Percentiles rank a stretch among this genome's conserved stretches.
These are phyloP conservation scores for Eubasilissa regina DNA, from an alignment of 1,140 invertebrate genomes.

Conservation along the genomic window DNA sequence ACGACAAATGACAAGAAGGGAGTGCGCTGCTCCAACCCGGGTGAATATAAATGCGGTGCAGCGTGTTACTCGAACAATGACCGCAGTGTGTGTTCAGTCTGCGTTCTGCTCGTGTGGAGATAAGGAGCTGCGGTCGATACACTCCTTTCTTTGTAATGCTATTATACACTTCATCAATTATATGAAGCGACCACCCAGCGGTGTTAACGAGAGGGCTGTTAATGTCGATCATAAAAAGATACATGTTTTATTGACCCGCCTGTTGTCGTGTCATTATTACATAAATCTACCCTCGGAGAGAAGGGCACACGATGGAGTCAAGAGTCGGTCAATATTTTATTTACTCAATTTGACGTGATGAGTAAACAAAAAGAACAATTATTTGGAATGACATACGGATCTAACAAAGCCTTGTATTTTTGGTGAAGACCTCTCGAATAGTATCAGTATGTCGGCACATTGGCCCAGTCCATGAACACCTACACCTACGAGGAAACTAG, in stretches of 20 bases:
- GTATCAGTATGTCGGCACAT: neutral
- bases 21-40: conserved; percentile 10
- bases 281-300: too few relatives aligned
- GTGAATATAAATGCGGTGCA: conserved; percentile 26
- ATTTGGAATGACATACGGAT: too few relatives aligned
- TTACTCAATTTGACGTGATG: too few relatives aligned
- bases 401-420: too few relatives aligned
- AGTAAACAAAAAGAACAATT: too few relatives aligned
- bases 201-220: conserved; percentile 16
- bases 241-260: conserved; percentile 21
- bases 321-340: too few relatives aligned
- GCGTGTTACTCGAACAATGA: conserved; percentile 10
- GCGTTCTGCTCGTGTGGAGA: neutral
- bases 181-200: neutral
- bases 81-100: conserved; percentile 14
- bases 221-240: conserved; percentile 31
- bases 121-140: conserved; percentile 6
- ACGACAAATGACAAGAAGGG: neutral
- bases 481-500: conserved; percentile 10
- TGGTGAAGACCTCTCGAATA: too few relatives aligned
- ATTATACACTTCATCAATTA: conserved; percentile 31
- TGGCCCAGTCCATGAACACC: neutral
- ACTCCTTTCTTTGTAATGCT: neutral
- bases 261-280: neutral
- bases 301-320: too few relatives aligned